A percentile compares a stretch with the other conserved stretches of the same genome.
These are phyloP conservation scores for Acrossocheilus fasciatus DNA, from an alignment of 2,797 vertebrate genomes.

Conservation along the genomic window DNA sequence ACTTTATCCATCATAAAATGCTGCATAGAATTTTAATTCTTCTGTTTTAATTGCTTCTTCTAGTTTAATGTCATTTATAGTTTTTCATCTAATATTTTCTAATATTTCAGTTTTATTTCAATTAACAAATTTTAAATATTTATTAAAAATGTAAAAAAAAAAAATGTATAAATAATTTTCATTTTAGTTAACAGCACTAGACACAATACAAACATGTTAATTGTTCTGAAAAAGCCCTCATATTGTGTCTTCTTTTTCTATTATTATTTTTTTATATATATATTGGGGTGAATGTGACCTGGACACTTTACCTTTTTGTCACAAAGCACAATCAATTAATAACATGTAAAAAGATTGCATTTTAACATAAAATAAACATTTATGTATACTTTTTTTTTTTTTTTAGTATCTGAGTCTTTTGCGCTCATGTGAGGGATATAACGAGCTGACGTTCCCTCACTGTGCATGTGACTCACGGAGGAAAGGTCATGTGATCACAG, in stretches of 20 bases:
- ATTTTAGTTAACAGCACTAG: background rate
- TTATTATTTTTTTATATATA: no score
- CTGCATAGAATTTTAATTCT: background rate
- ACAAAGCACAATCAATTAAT: background rate
- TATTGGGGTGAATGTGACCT: background rate
- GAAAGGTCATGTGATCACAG: conserved; percentile 93
- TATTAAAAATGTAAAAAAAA: no score
- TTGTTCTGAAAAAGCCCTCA: background rate
- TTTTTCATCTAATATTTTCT: background rate
- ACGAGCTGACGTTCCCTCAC: conserved; percentile 94
- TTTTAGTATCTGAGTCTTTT: conserved; percentile 89
- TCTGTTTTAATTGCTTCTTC: no score
- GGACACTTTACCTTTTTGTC: background rate
- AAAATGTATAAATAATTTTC: no score
- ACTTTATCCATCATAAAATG: background rate
- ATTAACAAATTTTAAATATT: no score
- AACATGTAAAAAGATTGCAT: no score
- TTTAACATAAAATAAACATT: background rate
- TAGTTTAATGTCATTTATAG: no score
- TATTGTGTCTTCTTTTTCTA: background rate
- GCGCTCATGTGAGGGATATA: conserved; percentile 92
- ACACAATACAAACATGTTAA: background rate
- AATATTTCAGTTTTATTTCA: no score
- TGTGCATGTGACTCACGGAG: conserved; percentile 94
- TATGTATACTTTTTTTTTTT: background rate